Evolutionary conservation across 2,797 vertebrate genomes (phyloP).

Genomic region (Phoeniculus purpureus): DNA sequence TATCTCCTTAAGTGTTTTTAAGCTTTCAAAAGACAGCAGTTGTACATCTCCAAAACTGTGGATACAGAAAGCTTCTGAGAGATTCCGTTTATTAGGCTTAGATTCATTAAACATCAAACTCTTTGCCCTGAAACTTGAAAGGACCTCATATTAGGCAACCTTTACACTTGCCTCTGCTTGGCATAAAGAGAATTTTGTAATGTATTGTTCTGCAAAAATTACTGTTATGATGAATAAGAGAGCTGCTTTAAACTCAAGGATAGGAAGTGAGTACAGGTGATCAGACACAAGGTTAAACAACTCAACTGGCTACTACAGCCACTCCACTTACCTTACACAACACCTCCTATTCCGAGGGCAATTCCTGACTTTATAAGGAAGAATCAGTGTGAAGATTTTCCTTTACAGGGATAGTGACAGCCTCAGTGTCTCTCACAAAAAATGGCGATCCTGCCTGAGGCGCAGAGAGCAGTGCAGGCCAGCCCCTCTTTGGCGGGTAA

Average conservation of each 20-base stretch:
- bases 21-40: not conserved
- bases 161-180: not conserved
- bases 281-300: not conserved
- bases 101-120: not conserved
- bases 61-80: not conserved
- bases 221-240: not conserved
- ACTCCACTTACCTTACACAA: not conserved
- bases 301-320: fast-evolving
- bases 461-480: too few species aligned
- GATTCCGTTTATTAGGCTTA: not conserved
- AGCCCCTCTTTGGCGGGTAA: too few species aligned
- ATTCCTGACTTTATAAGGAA: too few species aligned
- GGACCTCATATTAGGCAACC: not conserved
- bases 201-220: not conserved
- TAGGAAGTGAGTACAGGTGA: fast-evolving
- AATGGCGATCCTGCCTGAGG: fast-evolving
- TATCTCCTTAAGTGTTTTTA: not conserved
- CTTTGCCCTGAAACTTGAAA: not conserved
- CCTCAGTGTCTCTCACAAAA: fast-evolving
- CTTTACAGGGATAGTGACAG: fast-evolving
- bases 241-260: not conserved
- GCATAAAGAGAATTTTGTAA: not conserved
- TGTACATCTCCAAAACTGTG: not conserved
- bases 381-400: fast-evolving
- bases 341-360: too few species aligned